Base-by-base conservation (phyloP, 2,888 invertebrate species). In the Eueremaeus valkanovi region DNA sequence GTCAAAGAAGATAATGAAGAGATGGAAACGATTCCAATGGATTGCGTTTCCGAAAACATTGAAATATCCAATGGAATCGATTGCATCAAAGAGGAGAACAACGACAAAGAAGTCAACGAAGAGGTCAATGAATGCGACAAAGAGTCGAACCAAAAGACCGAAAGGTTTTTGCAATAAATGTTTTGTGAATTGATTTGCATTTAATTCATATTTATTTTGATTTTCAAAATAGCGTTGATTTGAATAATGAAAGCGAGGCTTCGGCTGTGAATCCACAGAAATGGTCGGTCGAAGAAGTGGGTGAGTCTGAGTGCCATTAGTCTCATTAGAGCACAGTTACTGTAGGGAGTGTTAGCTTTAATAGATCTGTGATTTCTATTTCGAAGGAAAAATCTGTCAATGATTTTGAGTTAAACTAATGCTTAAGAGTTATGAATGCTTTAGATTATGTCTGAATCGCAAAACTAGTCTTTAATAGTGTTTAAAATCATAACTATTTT, bases 201-300 rank as follows among this genome's bases (percentile, higher is more conserved):
- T 27, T 21, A 55, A 21, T 55, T 3, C n/a, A 27, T 3, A n/a
- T 51, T 21, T 51, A 11, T n/a, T 21, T 27, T 27, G 24, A 3
- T 21, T 21, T n/a, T 55, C 45, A 45, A 45, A 45, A 45, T 45
- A 33, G 61, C 31, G 18, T 31, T 31, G n/a, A n/a, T n/a, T n/a
- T n/a, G n/a, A 31, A 16, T 6, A 33, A 29, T 27, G 31, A 31
- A 31, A 61, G 61, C 27, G 16, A 16, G 3, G 16, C n/a, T 1
- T 3, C 9, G 9, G 31, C 36, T 3, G 21, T 36, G 1, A 36
- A 21, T 36, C 66, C 66, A 6, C 66, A 66, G 33, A 66, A 66
- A 31, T 73, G 73, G 73, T n/a, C 73, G 18, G 55, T 58, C 24
- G 73, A 49, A 31, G 55, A 73, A 6, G 73, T 73, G 6, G n/a